phyloP scores from a whole-genome alignment of 2,888 invertebrate genomes.

The Hemaris fuciformis region DNA sequence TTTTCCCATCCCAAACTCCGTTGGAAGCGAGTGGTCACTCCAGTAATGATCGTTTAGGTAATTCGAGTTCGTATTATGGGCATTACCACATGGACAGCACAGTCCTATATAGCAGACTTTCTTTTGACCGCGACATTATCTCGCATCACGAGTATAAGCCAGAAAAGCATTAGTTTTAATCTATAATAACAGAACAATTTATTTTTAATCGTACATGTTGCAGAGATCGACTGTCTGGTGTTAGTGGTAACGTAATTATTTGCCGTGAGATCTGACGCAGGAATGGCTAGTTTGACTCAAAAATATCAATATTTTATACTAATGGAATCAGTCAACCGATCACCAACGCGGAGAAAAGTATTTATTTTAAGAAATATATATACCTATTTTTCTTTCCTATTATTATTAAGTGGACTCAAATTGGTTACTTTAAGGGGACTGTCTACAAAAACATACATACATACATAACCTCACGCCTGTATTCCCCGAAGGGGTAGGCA shows the following conservation, averaged over 20 bases:
- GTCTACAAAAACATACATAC: no score
- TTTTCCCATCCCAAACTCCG: slow-evolving; percentile 19
- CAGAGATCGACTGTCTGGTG: neutral
- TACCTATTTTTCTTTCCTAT: no score
- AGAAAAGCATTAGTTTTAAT: neutral
- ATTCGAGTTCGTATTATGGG: neutral
- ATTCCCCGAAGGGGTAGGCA: no score
- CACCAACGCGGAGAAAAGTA: no score
- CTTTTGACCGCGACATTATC: neutral
- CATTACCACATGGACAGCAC: neutral
- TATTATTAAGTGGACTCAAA: no score
- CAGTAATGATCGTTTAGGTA: slow-evolving; percentile 27
- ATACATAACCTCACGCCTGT: no score
- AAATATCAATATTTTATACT: no score
- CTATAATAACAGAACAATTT: neutral
- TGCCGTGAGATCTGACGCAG: no score
- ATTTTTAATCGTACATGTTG: neutral
- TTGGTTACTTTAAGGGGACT: no score
- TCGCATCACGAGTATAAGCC: neutral
- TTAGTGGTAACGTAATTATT: neutral
- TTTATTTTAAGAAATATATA: no score
- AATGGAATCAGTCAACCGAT: no score
- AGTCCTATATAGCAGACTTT: neutral
- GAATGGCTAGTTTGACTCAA: no score
- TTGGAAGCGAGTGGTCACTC: slow-evolving; percentile 19